Conservation (phyloP, 2,113 vertebrate genomes). For the Aldabrachelys gigantea region DNA sequence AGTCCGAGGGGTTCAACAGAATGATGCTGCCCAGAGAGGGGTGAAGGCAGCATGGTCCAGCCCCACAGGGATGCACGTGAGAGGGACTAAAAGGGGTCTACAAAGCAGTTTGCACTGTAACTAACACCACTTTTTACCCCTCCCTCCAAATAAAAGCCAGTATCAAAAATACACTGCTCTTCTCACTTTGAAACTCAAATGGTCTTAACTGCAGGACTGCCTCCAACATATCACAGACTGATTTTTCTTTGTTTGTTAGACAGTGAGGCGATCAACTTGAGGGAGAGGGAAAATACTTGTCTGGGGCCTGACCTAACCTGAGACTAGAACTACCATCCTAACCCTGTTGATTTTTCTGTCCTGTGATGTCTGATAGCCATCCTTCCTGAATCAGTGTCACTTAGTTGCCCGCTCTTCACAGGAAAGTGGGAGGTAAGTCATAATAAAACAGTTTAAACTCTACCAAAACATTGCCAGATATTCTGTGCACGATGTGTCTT, state of each 20-base stretch:
- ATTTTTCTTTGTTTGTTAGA: not conserved
- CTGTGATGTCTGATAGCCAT: not conserved
- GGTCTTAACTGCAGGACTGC: not conserved
- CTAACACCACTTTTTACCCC: not conserved
- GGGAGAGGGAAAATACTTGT: not conserved
- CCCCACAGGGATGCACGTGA: not conserved
- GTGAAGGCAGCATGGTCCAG: not conserved
- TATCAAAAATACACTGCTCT: not conserved
- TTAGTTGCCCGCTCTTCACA: not conserved
- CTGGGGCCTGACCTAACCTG: not conserved
- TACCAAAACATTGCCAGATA: too few relatives aligned
- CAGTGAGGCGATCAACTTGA: not conserved
- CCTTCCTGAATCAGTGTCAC: not conserved
- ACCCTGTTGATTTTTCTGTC: not conserved
- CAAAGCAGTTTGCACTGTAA: not conserved
- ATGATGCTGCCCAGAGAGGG: not conserved
- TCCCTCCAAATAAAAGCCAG: not conserved
- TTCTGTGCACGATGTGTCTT: too few relatives aligned
- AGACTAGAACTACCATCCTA: not conserved
- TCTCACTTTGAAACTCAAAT: not conserved
- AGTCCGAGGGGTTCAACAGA: not conserved
- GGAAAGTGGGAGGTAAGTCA: not conserved
- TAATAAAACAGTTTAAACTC: conserved; percentile 5
- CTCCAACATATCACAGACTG: not conserved
- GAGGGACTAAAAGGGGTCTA: not conserved